Conservation (phyloP, 1,140 invertebrate species). For the Leptopilina clavipes region DNA sequence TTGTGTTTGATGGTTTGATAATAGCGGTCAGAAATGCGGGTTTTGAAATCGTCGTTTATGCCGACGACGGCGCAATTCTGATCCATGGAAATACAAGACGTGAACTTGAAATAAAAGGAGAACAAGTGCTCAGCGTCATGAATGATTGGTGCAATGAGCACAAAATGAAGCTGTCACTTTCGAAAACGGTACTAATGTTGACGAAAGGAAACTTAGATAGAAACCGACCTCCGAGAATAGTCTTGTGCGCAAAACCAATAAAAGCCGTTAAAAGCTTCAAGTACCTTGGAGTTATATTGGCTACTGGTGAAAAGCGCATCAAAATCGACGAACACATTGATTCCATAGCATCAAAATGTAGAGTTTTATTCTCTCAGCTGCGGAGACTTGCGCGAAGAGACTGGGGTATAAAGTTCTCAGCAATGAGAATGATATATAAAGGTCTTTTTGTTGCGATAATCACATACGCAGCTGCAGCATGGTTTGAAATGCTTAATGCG, state of each 20-base stretch:
- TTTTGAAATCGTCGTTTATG: slow-evolving; percentile 59
- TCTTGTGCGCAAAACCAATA: neutral
- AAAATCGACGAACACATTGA: slow-evolving; percentile 10
- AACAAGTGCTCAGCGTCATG: slow-evolving; percentile 35
- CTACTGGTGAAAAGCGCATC: neutral
- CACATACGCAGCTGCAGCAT: slow-evolving; percentile 56
- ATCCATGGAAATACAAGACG: slow-evolving; percentile 53
- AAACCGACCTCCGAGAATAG: slow-evolving; percentile 30
- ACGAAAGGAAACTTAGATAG: slow-evolving; percentile 43
- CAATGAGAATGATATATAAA: slow-evolving; percentile 51
- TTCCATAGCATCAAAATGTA: neutral
- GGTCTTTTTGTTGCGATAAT: slow-evolving; percentile 51
- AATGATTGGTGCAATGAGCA: slow-evolving; percentile 53
- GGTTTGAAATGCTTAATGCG: slow-evolving; percentile 41
- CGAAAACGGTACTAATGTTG: slow-evolving; percentile 47
- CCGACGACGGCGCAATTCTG: slow-evolving; percentile 64
- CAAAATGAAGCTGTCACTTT: slow-evolving; percentile 44
- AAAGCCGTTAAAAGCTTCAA: neutral
- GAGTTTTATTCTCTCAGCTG: slow-evolving; percentile 24
- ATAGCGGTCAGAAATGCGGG: slow-evolving; percentile 50
- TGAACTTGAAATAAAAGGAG: slow-evolving; percentile 51
- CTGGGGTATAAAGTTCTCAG: slow-evolving; percentile 46
- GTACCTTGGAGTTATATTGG: slow-evolving; percentile 43
- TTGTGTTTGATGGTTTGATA: slow-evolving; percentile 68
- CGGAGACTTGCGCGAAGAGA: slow-evolving; percentile 21